Conservation (phyloP, 2,888 invertebrate species). For the Tinea semifulvella region DNA sequence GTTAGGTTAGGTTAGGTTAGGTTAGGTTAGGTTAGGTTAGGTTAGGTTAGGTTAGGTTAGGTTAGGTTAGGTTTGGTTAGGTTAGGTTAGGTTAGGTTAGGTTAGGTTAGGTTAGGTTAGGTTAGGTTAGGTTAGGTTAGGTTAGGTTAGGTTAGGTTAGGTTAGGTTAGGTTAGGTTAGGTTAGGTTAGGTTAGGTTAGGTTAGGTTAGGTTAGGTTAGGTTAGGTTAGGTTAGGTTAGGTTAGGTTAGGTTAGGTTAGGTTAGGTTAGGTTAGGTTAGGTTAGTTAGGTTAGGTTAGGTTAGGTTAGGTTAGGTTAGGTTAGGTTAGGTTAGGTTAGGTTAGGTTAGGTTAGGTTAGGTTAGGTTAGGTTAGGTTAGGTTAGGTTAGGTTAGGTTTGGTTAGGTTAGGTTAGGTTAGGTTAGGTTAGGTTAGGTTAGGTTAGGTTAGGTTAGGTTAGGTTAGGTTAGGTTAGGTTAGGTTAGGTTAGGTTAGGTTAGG, state of each 20-base stretch:
- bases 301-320: constrained; percentile 19
- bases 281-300: constrained; percentile 22
- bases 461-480: constrained; percentile 15
- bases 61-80: constrained; percentile 25
- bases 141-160: constrained; percentile 25
- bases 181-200: constrained; percentile 22
- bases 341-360: constrained; percentile 24
- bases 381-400: constrained; percentile 24
- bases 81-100: constrained; percentile 23
- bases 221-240: constrained; percentile 19
- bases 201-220: constrained; percentile 21
- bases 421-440: constrained; percentile 14
- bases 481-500: constrained; percentile 14
- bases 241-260: constrained; percentile 22
- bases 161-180: constrained; percentile 25
- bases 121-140: constrained; percentile 22
- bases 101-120: constrained; percentile 22
- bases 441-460: constrained; percentile 12
- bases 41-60: constrained; percentile 22
- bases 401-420: constrained; percentile 17
- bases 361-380: constrained; percentile 25
- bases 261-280: constrained; percentile 20
- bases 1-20: constrained; percentile 22
- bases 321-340: constrained; percentile 22
- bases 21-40: constrained; percentile 21